Conservation (phyloP, 2,888 invertebrate genomes). For the Glaucopsyche alexis region DNA sequence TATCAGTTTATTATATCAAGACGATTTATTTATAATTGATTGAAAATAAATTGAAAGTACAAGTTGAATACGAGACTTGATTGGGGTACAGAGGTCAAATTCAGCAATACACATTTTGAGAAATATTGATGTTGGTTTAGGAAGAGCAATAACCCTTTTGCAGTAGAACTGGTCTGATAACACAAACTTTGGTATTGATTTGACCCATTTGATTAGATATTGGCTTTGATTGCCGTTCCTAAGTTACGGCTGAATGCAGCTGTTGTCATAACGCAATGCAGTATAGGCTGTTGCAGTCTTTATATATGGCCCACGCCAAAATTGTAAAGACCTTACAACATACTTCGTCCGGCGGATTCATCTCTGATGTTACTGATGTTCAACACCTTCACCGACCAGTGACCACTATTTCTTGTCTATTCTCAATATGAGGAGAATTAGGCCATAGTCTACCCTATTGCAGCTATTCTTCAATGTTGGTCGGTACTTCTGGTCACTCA, state of each 20-base stretch:
- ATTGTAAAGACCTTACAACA: not conserved
- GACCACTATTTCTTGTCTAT: no score
- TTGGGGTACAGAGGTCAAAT: not conserved
- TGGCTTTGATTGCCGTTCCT: slow-evolving; percentile 12
- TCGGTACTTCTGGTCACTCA: no score
- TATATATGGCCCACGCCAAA: not conserved
- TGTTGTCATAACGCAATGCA: slow-evolving; percentile 1
- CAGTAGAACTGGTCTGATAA: slow-evolving; percentile 1
- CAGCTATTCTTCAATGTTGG: no score
- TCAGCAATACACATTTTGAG: not conserved
- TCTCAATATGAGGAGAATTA: no score
- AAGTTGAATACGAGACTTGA: no score
- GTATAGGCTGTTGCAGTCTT: not conserved
- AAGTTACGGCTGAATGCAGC: slow-evolving; percentile 13
- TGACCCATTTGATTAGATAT: slow-evolving; percentile 11
- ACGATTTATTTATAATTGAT: no score
- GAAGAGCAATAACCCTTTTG: slow-evolving; percentile 8
- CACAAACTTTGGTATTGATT: slow-evolving; percentile 5
- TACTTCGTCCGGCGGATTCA: no score
- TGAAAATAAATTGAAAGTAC: no score
- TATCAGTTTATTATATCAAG: no score
- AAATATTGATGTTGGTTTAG: not conserved
- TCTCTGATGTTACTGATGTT: no score
- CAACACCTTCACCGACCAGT: no score
- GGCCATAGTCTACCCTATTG: no score